Evolutionary conservation across 2,113 vertebrate genomes (phyloP), one percentile per base, ranked within the genome.

Genomic region (Balaeniceps rex): DNA sequence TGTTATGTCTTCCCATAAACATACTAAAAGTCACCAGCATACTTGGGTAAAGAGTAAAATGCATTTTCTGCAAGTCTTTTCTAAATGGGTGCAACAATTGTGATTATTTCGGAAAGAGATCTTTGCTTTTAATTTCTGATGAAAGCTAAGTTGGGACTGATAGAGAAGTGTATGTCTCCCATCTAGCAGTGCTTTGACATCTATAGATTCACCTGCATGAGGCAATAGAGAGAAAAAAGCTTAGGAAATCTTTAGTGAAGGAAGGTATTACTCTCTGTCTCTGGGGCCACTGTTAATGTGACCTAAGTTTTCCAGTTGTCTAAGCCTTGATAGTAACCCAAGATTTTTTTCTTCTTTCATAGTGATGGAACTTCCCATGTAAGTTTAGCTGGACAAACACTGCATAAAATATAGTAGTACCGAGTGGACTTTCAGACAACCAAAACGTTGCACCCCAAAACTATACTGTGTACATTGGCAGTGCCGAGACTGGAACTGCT

Each of bases 401-500:
- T 44, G 70, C 42, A 33, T 38, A 26, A 70, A 51, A 21, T 33
- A 25, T 10, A 57, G 29, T 25, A 38, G 22, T 38, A 6, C 26
- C 6, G 40, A 33, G 14, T 54, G 36, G 34, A 26, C 49, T 91
- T 83, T 3, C n/a, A 61, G 49, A 42, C 23, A 69, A 3, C 26
- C 15, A n/a, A 64, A 63, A 6, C 34, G 33, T 11, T 82, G 49
- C 12, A 61, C 38, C 61, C 25, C 29, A 26, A 33, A 16, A 22
- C 28, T 63, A 0, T 18, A 10, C 0, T 57, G 58, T 77, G 26
- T 65, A 8, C 7, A 2, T 2, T 69, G 61, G 12, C 46, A 60
- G 68, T 24, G 40, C 49, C 9, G 1, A 38, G 33, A 40, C 33
- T 77, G 76, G 38, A 31, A 38, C 12, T 75, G 31, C 23, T 25